A percentile compares a stretch with the other conserved stretches of the same genome.
Conservation (phyloP, 2,888 invertebrate species). For the Lymantria dispar region DNA sequence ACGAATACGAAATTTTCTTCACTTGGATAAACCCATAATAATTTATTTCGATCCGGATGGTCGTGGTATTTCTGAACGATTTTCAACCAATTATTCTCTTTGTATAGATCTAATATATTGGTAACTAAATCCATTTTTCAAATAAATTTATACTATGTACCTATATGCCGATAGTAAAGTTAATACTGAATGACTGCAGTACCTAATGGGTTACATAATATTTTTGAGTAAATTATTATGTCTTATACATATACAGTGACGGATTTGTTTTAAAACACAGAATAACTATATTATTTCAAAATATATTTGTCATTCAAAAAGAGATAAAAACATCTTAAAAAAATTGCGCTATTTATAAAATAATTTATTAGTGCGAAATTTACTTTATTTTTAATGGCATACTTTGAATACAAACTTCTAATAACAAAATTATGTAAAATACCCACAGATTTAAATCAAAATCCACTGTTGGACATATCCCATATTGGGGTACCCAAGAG, state of each 20-base stretch:
- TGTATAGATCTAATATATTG: constrained; percentile 60
- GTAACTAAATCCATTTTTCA: constrained; percentile 63
- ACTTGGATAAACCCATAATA: constrained; percentile 90
- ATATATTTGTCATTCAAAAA: no score
- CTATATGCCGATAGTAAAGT: constrained; percentile 22
- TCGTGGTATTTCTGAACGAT: constrained; percentile 70
- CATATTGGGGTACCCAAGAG: no score
- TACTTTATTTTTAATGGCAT: no score
- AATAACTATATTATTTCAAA: no score
- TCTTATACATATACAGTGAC: constrained; percentile 27
- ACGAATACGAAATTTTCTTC: constrained; percentile 84
- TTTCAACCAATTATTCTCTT: constrained; percentile 71
- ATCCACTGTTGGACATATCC: no score
- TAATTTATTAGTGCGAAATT: no score
- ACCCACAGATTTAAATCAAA: no score
- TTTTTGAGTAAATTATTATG: constrained; percentile 36
- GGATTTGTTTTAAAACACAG: constrained; percentile 25
- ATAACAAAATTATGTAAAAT: no score
- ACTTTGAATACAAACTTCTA: no score
- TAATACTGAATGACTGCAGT: constrained; percentile 37
- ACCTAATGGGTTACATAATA: constrained; percentile 35
- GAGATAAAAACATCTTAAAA: no score
- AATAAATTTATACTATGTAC: constrained; percentile 3
- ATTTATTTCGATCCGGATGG: constrained; percentile 75
- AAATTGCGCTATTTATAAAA: no score